Evolutionary conservation across 2,888 invertebrate genomes (phyloP).

Genomic region (Plutella xylostella): DNA sequence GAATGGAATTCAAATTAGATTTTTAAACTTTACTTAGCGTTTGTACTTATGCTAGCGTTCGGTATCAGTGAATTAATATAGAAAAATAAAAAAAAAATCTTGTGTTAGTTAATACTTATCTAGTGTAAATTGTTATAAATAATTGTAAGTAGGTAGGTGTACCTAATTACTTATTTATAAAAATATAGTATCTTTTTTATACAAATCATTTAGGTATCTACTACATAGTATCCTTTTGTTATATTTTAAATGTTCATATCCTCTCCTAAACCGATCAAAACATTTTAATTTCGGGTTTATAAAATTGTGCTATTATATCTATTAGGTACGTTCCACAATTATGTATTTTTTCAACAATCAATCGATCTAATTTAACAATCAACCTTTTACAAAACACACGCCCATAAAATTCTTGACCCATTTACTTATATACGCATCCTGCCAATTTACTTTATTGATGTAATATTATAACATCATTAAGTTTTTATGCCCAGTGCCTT

Average conservation of each 20-base stretch:
- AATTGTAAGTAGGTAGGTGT: no score
- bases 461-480: constrained; percentile 59
- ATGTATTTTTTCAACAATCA: background rate
- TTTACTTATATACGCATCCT: constrained; percentile 55
- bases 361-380: constrained; percentile 3
- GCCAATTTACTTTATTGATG: constrained; percentile 65
- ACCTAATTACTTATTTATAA: no score
- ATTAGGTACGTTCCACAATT: no score
- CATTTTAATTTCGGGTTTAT: background rate
- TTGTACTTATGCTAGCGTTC: no score
- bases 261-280: background rate
- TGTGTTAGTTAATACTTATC: no score
- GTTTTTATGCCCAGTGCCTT: constrained; percentile 53
- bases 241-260: background rate
- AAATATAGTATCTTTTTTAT: no score
- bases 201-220: no score
- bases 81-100: no score
- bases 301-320: no score
- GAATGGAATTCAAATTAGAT: no score
- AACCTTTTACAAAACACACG: constrained; percentile 19
- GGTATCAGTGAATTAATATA: background rate
- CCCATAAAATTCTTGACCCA: constrained; percentile 41
- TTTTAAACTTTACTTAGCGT: no score
- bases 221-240: background rate
- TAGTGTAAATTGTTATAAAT: no score